Percentiles rank a stretch among this genome's conserved stretches.
phyloP scores from a whole-genome alignment of 2,113 vertebrate species.

The Anarhynchus alexandrinus region DNA sequence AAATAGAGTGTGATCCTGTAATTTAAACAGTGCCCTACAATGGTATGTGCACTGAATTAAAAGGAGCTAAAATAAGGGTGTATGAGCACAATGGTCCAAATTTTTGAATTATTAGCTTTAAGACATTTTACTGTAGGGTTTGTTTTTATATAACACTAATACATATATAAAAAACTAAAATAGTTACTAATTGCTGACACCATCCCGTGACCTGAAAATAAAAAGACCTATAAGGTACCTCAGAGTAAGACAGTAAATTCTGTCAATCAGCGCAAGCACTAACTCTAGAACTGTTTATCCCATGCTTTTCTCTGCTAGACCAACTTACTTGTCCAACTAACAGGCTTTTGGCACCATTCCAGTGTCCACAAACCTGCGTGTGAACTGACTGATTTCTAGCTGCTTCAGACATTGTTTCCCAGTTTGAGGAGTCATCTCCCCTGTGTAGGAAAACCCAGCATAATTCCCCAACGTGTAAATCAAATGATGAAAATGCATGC shows the following conservation, averaged over 20 bases:
- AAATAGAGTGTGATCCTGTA: background rate
- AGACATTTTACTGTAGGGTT: background rate
- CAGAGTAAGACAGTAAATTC: background rate
- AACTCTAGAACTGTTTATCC: background rate
- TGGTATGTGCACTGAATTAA: background rate
- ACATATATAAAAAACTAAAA: background rate
- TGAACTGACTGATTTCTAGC: background rate
- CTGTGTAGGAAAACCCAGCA: background rate
- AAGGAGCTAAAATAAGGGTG: background rate
- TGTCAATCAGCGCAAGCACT: background rate
- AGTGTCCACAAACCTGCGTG: background rate
- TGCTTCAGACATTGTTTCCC: background rate
- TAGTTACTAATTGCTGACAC: background rate
- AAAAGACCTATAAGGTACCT: background rate
- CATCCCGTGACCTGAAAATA: background rate
- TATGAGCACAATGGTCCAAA: background rate
- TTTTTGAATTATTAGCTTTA: background rate
- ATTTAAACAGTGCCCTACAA: background rate
- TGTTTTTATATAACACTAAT: background rate
- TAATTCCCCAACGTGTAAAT: background rate
- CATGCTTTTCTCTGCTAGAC: background rate
- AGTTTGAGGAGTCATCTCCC: background rate
- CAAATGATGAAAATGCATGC: background rate
- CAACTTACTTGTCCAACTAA: background rate
- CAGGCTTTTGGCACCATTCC: background rate